Evolutionary conservation across 2,113 vertebrate genomes (phyloP), one percentile per base, ranked within the genome.

Genomic region (Neoarius graeffei): DNA sequence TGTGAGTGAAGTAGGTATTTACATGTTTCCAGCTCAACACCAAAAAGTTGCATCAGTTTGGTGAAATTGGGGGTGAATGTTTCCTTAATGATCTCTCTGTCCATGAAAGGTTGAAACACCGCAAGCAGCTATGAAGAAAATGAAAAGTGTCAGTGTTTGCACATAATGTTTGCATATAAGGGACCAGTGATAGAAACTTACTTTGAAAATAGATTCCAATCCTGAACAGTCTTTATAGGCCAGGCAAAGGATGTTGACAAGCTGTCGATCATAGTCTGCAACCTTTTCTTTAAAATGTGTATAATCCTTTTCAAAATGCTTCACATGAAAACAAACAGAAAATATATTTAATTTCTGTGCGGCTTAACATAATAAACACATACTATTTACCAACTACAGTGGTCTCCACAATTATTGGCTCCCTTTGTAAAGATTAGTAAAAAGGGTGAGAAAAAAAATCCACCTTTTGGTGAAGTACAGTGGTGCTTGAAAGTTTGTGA

Each of bases 161-260:
- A 71, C 54, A 59, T 17, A 35, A 27, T 48, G 54, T 81, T 56
- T 54, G 15, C 10, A 27, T 42, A 62, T 64, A 64, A 27, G 71
- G 25, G 67, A 30, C 56, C 42, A 84, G 5, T n/a, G 4, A 35
- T 64, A 82, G 27, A 20, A 52, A 50, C 92, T 92, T 93, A 96
- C 96, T 94, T 96, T 97, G 88, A 96, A 95, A 11, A 94, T 89
- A n/a, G 96, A 96, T 93, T 97, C 95, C 89, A 96, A 94, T 82
- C 95, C 95, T 69, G 83, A 94, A 90, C 94, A 97, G 90, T 95
- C 94, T 83, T 92, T 91, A 93, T 97, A 97, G 90, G 90, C 95
- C 87, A 91, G 91, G 88, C 92, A 96, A 35, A 97, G 92, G 80
- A 97, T 88, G 20, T 89, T 94, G 79, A 95, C 94, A 86, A 97